phyloP scores from a whole-genome alignment of 2,888 invertebrate genomes.

The Polydrusus tereticollis region DNA sequence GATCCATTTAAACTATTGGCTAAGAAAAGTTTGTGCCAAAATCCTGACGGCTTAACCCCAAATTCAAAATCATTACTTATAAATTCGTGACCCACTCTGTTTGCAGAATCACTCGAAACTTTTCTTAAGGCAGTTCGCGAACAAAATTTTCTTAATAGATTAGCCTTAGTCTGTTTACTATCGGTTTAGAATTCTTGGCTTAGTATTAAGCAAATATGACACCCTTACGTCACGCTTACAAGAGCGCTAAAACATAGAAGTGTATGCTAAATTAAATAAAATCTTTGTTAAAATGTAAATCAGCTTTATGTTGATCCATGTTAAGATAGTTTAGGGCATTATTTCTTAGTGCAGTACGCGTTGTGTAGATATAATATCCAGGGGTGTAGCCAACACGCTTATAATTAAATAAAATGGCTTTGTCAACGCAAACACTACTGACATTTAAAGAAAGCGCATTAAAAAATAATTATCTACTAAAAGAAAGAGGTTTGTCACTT shows the following conservation, averaged over 20 bases:
- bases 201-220: conserved; percentile 37
- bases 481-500: too few relatives aligned
- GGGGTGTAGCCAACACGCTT: not conserved
- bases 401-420: not conserved
- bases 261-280: conserved; percentile 40
- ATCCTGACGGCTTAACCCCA: not conserved
- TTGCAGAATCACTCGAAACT: conserved; percentile 31
- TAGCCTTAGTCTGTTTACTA: conserved; percentile 44
- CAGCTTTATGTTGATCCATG: conserved; percentile 33
- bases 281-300: conserved; percentile 43
- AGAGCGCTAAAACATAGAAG: conserved; percentile 33
- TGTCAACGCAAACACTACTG: not conserved
- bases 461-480: too few relatives aligned
- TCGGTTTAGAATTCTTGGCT: conserved; percentile 41
- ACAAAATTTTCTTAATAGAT: conserved; percentile 49
- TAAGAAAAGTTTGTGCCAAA: not conserved
- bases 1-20: not conserved
- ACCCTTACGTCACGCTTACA: conserved; percentile 35
- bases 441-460: too few relatives aligned
- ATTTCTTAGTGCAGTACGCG: not conserved
- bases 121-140: conserved; percentile 37
- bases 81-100: conserved; percentile 33
- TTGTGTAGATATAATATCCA: conserved; percentile 8
- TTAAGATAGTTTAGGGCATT: conserved; percentile 21
- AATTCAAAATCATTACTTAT: conserved; percentile 36